A percentile compares a stretch with the other conserved stretches of the same genome.
Evolutionary conservation across 2,797 vertebrate genomes (phyloP).

Genomic region (Acomys russatus): DNA sequence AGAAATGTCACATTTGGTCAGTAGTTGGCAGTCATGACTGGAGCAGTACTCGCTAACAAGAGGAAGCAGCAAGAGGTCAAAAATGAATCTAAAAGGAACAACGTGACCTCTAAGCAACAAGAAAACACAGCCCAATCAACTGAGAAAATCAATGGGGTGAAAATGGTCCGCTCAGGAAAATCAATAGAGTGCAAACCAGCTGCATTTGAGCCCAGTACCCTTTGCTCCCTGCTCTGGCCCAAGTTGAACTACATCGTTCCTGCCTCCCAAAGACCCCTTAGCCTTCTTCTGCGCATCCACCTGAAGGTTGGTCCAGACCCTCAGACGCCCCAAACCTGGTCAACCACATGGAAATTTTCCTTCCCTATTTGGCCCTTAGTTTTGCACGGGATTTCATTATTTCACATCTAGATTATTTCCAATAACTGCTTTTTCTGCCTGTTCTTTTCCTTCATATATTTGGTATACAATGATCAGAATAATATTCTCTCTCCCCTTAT

Average conservation of each 20-base stretch:
- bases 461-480: neutral
- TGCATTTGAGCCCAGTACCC: neutral
- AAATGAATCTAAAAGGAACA: slow-evolving; percentile 70
- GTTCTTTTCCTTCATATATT: neutral
- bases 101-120: slow-evolving; percentile 73
- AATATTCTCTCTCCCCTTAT: neutral
- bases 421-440: neutral
- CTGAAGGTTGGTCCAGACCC: neutral
- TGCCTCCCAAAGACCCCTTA: slow-evolving; percentile 18
- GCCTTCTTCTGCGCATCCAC: neutral
- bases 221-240: neutral
- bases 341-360: neutral
- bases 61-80: slow-evolving; percentile 63
- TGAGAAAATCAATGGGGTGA: slow-evolving; percentile 72
- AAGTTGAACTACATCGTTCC: slow-evolving; percentile 27
- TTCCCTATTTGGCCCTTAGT: neutral
- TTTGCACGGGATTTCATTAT: slow-evolving; percentile 16
- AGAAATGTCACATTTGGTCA: slow-evolving; percentile 67
- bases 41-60: slow-evolving; percentile 57
- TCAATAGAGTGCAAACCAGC: slow-evolving; percentile 69
- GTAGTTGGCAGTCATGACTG: slow-evolving; percentile 51
- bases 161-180: slow-evolving; percentile 78
- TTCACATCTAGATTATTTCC: slow-evolving; percentile 43
- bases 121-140: slow-evolving; percentile 76
- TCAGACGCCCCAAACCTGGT: slow-evolving; percentile 13